Conservation (phyloP, 2,797 vertebrate species). For the Hafferia zeledoni region DNA sequence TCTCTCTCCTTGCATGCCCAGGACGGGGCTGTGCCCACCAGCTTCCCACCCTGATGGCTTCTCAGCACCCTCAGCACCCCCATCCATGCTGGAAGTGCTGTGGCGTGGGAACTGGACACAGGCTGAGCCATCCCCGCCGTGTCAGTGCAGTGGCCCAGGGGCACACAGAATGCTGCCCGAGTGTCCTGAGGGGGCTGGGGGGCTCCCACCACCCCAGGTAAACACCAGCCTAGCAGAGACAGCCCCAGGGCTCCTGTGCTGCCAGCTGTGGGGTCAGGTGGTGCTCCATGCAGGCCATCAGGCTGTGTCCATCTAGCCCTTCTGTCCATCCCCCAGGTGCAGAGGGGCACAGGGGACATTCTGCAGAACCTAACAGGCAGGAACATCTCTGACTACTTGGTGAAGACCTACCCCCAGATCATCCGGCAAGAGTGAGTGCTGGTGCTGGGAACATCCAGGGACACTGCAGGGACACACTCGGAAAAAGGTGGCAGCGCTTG, state of each 20-base stretch:
- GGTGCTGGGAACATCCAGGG: rapidly evolving
- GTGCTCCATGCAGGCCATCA: rapidly evolving
- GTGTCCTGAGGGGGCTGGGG: slow-evolving; percentile 85
- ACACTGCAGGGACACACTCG: not conserved
- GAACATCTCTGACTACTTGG: slow-evolving; percentile 90
- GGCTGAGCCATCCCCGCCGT: slow-evolving; percentile 77
- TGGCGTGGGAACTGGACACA: slow-evolving; percentile 80
- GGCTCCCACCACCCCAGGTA: slow-evolving; percentile 87
- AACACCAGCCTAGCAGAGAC: not conserved
- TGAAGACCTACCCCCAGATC: slow-evolving; percentile 90
- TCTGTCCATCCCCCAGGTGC: slow-evolving; percentile 71
- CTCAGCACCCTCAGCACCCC: slow-evolving; percentile 64
- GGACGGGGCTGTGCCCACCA: not conserved
- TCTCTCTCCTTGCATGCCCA: not conserved
- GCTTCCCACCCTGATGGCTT: slow-evolving; percentile 44
- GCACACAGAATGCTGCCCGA: slow-evolving; percentile 85
- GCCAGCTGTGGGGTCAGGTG: rapidly evolving
- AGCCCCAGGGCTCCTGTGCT: rapidly evolving
- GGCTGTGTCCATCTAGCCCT: rapidly evolving
- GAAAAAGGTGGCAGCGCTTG: not conserved
- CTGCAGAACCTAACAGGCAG: slow-evolving; percentile 88
- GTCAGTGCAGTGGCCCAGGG: slow-evolving; percentile 83
- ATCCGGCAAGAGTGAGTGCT: slow-evolving; percentile 84
- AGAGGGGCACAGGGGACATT: slow-evolving; percentile 80
- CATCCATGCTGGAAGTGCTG: slow-evolving; percentile 73